Base-by-base conservation (phyloP, 2,888 invertebrate genomes). In the Ethmia dodecea region DNA sequence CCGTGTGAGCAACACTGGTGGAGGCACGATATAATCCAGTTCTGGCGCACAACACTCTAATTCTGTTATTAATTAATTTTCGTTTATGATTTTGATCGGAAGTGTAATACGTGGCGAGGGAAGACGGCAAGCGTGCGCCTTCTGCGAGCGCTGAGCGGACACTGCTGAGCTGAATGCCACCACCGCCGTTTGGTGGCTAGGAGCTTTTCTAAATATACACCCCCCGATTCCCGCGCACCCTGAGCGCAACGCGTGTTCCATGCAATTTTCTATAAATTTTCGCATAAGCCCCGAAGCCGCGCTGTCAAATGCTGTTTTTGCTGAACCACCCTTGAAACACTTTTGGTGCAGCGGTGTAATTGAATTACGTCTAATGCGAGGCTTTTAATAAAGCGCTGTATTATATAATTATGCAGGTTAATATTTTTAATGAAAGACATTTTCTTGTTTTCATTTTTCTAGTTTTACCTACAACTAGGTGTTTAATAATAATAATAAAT, bases 231-330 rank as follows among this genome's bases (percentile, higher is more conserved):
- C 78, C 81, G 76, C 80, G 66, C 69, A 68, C 68, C 57, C 59
- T 53, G 64, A 61, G 69, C 78, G 74, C 76, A 75, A 73, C 78
- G 75, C 71, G 68, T 75, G 67, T 69, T 61, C 65, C 74, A 73
- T 83, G 79, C 81, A 81, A 80, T 83, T 83, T 83, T 83, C 83
- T 78, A 83, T 83, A 81, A 80, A 84, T 79, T 81, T 80, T 81
- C 81, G 71, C 75, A 67, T 76, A 78, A 83, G 78, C 83, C 71
- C 67, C 66, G 68, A 77, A 76, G 73, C 79, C 73, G 56, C 60
- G 67, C 79, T 80, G 81, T 81, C 83, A 80, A 80, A 83, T 79
- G 76, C 74, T 78, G 80, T 84, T 81, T 78, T 77, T 72, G 62
- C 59, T 55, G 55, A 49, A 60, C 56, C 62, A 62, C 58, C 62